Evolutionary conservation across 2,888 invertebrate genomes (phyloP).

Genomic region (Cerceris rybyensis): DNA sequence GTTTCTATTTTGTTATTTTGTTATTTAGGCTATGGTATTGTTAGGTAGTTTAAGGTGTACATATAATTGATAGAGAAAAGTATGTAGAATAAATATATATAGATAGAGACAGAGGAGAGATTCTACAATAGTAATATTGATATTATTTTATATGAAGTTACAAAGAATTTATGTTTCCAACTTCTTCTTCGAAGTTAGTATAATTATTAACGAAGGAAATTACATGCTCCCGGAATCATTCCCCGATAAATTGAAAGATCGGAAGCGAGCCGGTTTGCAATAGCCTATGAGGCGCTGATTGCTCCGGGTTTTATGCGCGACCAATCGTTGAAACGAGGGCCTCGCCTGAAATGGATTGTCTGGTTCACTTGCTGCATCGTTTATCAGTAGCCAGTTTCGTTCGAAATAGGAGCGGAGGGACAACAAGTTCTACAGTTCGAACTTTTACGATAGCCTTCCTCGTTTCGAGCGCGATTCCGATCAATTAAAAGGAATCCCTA

Average conservation of each 20-base stretch:
- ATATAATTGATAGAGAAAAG: no score
- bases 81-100: no score
- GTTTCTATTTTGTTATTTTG: no score
- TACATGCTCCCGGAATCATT: no score
- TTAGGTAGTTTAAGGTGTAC: no score
- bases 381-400: constrained; percentile 32
- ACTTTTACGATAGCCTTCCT: constrained; percentile 13
- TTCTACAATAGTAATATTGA: no score
- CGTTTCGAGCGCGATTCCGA: constrained; percentile 20
- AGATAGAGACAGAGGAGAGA: no score
- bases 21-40: no score
- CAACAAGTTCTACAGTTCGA: constrained; percentile 14
- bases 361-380: constrained; percentile 37
- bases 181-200: no score
- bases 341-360: constrained; percentile 45
- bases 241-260: constrained; percentile 7
- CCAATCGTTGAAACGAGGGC: constrained; percentile 20
- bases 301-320: constrained; percentile 29
- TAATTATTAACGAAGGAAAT: no score
- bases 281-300: constrained; percentile 38
- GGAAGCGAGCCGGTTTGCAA: constrained; percentile 11
- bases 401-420: constrained; percentile 30
- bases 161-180: no score
- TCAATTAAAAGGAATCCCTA: constrained; percentile 26
- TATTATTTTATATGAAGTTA: no score